phyloP scores from a whole-genome alignment of 2,113 vertebrate species.

The Prolemur simus region DNA sequence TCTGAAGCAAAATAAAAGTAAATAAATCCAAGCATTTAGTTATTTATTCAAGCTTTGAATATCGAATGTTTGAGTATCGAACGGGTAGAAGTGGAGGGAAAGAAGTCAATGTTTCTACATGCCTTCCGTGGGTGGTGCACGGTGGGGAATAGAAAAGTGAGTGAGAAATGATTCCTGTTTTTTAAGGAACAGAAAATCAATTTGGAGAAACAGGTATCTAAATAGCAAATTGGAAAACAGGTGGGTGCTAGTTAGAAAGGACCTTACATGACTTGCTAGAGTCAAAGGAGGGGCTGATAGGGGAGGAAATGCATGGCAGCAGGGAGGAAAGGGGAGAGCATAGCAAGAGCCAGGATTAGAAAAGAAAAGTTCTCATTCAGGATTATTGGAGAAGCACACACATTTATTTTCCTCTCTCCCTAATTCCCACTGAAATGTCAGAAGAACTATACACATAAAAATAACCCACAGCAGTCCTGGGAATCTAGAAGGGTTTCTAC shows the following conservation, averaged over 20 bases:
- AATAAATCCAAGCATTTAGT: not conserved
- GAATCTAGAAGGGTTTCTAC: not conserved
- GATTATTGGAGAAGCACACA: not conserved
- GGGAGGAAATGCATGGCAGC: not conserved
- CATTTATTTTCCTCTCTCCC: not conserved
- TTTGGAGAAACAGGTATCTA: not conserved
- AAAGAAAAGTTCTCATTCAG: not conserved
- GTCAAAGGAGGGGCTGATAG: not conserved
- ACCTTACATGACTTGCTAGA: not conserved
- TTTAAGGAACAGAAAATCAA: not conserved
- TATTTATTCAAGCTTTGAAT: not conserved
- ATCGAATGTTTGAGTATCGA: not conserved
- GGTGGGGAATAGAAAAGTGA: not conserved
- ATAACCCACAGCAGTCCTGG: not conserved
- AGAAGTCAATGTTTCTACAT: not conserved
- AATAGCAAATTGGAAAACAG: not conserved
- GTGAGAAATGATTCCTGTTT: not conserved
- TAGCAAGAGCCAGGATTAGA: not conserved
- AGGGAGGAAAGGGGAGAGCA: not conserved
- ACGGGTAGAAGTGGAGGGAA: not conserved
- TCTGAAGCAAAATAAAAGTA: slow-evolving; percentile 19
- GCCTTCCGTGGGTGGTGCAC: not conserved
- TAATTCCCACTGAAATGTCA: not conserved
- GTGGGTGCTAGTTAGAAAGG: not conserved
- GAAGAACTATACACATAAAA: not conserved